These are phyloP conservation scores for Bombyx huttoni DNA, from an alignment of 2,888 invertebrate genomes.

Conservation along the genomic window DNA sequence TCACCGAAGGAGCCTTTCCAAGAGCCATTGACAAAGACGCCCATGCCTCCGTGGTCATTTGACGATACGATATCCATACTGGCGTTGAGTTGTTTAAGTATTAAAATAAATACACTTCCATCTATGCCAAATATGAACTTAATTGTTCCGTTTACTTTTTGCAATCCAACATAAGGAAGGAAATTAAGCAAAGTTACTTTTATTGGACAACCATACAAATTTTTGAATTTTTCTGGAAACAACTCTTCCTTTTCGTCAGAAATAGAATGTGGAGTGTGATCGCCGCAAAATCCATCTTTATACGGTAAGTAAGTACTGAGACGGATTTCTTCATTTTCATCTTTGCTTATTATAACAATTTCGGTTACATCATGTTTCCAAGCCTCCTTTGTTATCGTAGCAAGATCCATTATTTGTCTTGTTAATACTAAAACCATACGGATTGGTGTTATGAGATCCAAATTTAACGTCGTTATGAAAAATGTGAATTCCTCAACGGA, in stretches of 20 bases:
- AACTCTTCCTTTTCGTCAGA: constrained; percentile 9
- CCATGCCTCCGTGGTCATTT: constrained; percentile 13
- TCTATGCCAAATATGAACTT: constrained; percentile 25
- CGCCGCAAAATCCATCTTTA: constrained; percentile 22
- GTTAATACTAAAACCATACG: constrained; percentile 25
- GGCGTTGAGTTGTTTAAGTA: constrained; percentile 27
- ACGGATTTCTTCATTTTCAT: constrained; percentile 11
- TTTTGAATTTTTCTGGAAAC: constrained; percentile 32
- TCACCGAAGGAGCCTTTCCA: constrained; percentile 22
- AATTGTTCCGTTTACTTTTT: constrained; percentile 16
- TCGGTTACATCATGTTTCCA: constrained; percentile 34
- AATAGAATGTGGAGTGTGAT: constrained; percentile 20
- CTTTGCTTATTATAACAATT: constrained; percentile 24
- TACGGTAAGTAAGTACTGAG: constrained; percentile 36
- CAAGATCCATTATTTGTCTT: constrained; percentile 11
- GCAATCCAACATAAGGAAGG: constrained; percentile 18
- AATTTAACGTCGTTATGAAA: constrained; percentile 19
- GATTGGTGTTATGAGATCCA: constrained; percentile 18
- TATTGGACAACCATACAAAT: constrained; percentile 36
- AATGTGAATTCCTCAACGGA: constrained; percentile 20
- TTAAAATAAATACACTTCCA: constrained; percentile 18
- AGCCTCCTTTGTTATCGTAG: constrained; percentile 21
- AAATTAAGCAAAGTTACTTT: constrained; percentile 18
- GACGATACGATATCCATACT: constrained; percentile 18
- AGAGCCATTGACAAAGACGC: constrained; percentile 19